Evolutionary conservation across 2,888 invertebrate genomes (phyloP).

Genomic region (Sinotaia quadrata): DNA sequence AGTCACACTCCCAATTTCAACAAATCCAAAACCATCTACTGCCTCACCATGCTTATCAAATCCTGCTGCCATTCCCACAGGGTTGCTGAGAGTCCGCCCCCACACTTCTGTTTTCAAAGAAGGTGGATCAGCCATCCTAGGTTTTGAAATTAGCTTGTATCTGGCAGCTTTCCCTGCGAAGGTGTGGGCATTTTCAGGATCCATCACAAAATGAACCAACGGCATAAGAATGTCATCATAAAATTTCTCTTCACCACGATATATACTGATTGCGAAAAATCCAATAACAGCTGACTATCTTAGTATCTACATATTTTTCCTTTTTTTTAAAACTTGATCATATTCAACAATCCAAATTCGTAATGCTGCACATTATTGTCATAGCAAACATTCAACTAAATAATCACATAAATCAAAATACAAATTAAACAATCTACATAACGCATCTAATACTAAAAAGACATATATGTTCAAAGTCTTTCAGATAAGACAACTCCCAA

Average conservation of each 20-base stretch:
- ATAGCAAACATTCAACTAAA: too few relatives aligned
- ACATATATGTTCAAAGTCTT: too few relatives aligned
- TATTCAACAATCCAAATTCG: too few relatives aligned
- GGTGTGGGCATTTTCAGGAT: slow-evolving; percentile 88
- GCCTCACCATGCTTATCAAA: slow-evolving; percentile 98
- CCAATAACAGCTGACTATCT: slow-evolving; percentile 79
- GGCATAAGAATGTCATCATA: slow-evolving; percentile 84
- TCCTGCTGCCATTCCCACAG: slow-evolving; percentile 97
- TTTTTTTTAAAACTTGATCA: too few relatives aligned
- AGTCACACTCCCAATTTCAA: slow-evolving; percentile 97
- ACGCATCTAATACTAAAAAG: too few relatives aligned
- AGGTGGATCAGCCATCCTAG: slow-evolving; percentile 77
- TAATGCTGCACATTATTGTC: too few relatives aligned
- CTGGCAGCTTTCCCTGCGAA: slow-evolving; percentile 84
- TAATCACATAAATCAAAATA: too few relatives aligned
- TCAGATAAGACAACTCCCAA: too few relatives aligned
- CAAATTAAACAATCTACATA: too few relatives aligned
- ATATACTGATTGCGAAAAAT: slow-evolving; percentile 81
- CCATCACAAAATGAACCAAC: slow-evolving; percentile 76
- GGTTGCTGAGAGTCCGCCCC: slow-evolving; percentile 84
- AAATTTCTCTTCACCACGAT: slow-evolving; percentile 85
- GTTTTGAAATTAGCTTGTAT: slow-evolving; percentile 81
- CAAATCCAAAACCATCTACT: slow-evolving; percentile 91
- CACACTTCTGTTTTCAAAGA: slow-evolving; percentile 83
- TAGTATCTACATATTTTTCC: too few relatives aligned